phyloP scores from a whole-genome alignment of 2,113 vertebrate genomes.

The Nematolebias whitei region DNA sequence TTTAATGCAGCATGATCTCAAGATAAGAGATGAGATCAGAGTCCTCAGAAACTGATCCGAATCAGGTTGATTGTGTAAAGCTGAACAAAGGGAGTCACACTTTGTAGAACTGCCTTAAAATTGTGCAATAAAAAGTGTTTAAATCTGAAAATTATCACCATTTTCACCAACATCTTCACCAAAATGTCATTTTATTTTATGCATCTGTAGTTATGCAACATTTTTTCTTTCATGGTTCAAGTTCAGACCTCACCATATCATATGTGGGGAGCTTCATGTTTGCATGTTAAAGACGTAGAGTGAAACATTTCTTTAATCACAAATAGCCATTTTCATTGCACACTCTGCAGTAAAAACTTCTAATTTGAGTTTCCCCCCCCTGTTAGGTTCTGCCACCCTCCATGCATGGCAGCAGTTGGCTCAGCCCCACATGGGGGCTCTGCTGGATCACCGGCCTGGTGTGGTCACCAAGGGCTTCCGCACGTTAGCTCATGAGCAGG shows the following conservation, averaged over 20 bases:
- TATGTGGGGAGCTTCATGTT: neutral
- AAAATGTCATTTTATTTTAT: neutral
- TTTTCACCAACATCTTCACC: neutral
- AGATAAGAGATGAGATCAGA: neutral
- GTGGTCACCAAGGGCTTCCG: conserved; percentile 98
- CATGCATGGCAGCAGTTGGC: conserved; percentile 99
- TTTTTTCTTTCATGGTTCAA: neutral
- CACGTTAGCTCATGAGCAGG: conserved; percentile 86
- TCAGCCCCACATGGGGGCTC: conserved; percentile 94
- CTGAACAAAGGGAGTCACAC: too few species aligned
- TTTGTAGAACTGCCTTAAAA: neutral
- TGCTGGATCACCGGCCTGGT: conserved; percentile 92
- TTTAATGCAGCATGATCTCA: neutral
- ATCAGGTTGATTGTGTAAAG: too few species aligned
- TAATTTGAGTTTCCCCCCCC: conserved; percentile 25
- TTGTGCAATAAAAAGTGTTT: neutral
- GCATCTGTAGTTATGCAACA: neutral
- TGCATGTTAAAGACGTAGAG: neutral
- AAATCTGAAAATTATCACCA: neutral
- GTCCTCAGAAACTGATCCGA: neutral
- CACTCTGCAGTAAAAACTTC: neutral
- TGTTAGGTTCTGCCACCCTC: conserved; percentile 98
- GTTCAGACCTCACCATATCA: neutral
- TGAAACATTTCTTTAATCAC: neutral
- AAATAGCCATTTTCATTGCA: neutral